Evolutionary conservation across 2,888 invertebrate genomes (phyloP).

Genomic region (Leptinotarsa tumamoca): DNA sequence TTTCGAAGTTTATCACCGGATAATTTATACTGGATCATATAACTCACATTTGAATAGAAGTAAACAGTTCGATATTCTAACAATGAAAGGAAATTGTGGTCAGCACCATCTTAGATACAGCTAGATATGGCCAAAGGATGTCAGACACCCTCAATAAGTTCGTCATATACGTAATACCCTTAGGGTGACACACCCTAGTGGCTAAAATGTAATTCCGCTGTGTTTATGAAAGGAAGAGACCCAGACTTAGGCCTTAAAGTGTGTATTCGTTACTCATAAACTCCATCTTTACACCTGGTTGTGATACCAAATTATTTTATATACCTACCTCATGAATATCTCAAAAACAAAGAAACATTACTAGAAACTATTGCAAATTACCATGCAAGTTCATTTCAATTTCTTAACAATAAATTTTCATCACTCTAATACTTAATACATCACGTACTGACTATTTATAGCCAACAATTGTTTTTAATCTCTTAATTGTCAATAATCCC

Average conservation of each 20-base stretch:
- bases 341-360: neutral
- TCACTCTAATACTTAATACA: constrained; percentile 12
- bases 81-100: no score
- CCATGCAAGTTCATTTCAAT: constrained; percentile 11
- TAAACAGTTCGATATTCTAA: no score
- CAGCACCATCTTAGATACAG: no score
- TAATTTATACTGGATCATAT: no score
- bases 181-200: neutral
- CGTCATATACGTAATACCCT: neutral
- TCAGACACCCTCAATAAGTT: no score
- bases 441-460: constrained; percentile 17
- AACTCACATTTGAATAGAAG: no score
- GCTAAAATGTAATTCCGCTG: neutral
- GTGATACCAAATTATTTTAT: neutral
- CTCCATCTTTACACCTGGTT: neutral
- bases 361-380: neutral
- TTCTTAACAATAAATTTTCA: constrained; percentile 13
- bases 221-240: neutral
- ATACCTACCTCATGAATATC: neutral
- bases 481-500: constrained; percentile 3
- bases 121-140: no score
- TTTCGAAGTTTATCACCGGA: no score
- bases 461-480: constrained; percentile 11
- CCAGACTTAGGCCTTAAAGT: neutral
- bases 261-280: neutral